phyloP scores from a whole-genome alignment of 2,113 vertebrate genomes.

The Anolis carolinensis region DNA sequence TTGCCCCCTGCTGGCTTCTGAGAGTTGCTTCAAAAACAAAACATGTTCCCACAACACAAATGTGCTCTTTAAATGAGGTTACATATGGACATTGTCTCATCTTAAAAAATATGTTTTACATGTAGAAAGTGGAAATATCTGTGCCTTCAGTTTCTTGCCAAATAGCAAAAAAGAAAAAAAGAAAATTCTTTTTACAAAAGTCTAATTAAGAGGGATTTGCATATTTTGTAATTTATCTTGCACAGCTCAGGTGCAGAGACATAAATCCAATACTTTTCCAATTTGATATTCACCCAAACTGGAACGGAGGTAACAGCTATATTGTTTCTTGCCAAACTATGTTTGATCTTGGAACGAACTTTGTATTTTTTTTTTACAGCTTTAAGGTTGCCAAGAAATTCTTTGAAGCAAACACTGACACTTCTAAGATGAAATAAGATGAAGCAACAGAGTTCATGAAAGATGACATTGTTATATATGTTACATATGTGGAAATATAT shows the following conservation, averaged over 20 bases:
- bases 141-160: not conserved
- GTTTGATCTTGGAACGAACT: constrained; percentile 65
- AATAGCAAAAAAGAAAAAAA: not conserved
- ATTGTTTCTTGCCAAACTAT: constrained; percentile 55
- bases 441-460: constrained; percentile 60
- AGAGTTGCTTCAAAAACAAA: not conserved
- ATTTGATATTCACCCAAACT: constrained; percentile 36
- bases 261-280: constrained; percentile 59
- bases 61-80: not conserved
- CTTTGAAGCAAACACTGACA: constrained; percentile 65
- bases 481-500: not conserved
- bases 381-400: constrained; percentile 64
- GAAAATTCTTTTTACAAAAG: constrained; percentile 25
- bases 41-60: not conserved
- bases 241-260: constrained; percentile 61
- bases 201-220: constrained; percentile 26
- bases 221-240: constrained; percentile 53
- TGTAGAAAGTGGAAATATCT: not conserved
- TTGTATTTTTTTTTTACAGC: constrained; percentile 68
- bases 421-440: constrained; percentile 59
- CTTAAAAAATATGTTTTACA: not conserved
- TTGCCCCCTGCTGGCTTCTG: not conserved
- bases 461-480: constrained; percentile 49
- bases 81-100: not conserved
- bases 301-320: constrained; percentile 53